Evolutionary conservation across 2,888 invertebrate genomes (phyloP), one percentile per base, ranked within the genome.

Genomic region (Tortrix viridana): DNA sequence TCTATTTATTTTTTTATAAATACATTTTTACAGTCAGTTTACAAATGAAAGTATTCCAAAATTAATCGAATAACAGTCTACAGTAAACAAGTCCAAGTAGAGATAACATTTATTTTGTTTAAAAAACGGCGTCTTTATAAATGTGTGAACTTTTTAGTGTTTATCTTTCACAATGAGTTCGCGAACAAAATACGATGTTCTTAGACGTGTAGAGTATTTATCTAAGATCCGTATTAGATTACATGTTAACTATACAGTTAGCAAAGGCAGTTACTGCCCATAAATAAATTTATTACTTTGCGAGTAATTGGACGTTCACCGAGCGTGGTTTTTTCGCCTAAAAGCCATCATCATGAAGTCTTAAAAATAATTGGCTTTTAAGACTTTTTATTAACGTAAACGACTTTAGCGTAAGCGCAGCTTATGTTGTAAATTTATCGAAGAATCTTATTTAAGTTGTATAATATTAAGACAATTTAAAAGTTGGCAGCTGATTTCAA

Each of bases 81-180:
- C 52, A 46, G 14, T 41, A 12, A 23, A 38, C 20, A n/a, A 19
- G 16, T 53, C 47, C 48, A 53, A 26, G 23, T 57, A 3, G 32
- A 37, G 23, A 63, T 43, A 37, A 38, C 43, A 38, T 32, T 48
- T 32, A 47, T 58, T 63, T 63, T 63, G 58, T 63, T 63, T 63
- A 49, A 58, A 57, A 53, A 63, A 48, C 63, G 58, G 63, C 41
- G 26, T 38, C 37, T 52, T 14, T 43, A 46, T 41, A 53, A 58
- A 58, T 58, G 63, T 63, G 63, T 63, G 58, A 63, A 63, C 47
- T 47, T 53, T 41, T 48, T 37, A 12, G 22, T 53, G 52, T 53
- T 63, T 58, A 47, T 48, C 32, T 48, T 41, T 52, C 23, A 26
- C 54, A 63, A 60, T 48, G 47, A 55, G 47, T 32, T 48, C 9